Evolutionary conservation across 2,113 vertebrate genomes (phyloP).

Genomic region (Mormoops blainvillei): DNA sequence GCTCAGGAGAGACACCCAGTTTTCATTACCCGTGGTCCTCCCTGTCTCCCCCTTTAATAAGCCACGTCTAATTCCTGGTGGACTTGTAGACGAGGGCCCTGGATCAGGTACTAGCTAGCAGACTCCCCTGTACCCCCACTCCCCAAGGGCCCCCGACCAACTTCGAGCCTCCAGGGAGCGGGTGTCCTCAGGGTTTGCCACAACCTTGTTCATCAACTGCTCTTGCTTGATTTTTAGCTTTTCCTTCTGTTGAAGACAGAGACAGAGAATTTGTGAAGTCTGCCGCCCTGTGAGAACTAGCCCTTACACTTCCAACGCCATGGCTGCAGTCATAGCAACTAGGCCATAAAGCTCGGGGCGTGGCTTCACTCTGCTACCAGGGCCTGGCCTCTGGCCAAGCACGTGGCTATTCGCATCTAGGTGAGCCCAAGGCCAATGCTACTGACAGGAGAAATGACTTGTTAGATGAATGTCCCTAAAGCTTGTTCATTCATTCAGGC

Average conservation of each 20-base stretch:
- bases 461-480: neutral
- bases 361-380: neutral
- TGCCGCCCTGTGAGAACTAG: neutral
- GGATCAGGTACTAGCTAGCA: neutral
- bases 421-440: neutral
- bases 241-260: slow-evolving; percentile 83
- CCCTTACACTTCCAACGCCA: neutral
- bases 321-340: neutral
- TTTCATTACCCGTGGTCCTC: neutral
- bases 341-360: neutral
- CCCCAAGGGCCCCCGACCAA: slow-evolving; percentile 70
- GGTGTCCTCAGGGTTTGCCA: slow-evolving; percentile 83
- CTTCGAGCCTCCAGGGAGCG: slow-evolving; percentile 89
- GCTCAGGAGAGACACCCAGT: neutral
- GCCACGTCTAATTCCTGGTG: neutral
- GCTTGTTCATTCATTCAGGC: neutral
- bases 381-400: neutral
- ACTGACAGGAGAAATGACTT: neutral
- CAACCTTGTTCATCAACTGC: slow-evolving; percentile 88
- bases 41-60: neutral
- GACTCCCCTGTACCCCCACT: neutral
- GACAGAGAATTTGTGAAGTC: neutral
- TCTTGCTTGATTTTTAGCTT: slow-evolving; percentile 88
- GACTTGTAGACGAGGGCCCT: neutral
- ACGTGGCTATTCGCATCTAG: neutral